Evolutionary conservation across 1,140 invertebrate species (phyloP).

Genomic region (Apis dorsata): DNA sequence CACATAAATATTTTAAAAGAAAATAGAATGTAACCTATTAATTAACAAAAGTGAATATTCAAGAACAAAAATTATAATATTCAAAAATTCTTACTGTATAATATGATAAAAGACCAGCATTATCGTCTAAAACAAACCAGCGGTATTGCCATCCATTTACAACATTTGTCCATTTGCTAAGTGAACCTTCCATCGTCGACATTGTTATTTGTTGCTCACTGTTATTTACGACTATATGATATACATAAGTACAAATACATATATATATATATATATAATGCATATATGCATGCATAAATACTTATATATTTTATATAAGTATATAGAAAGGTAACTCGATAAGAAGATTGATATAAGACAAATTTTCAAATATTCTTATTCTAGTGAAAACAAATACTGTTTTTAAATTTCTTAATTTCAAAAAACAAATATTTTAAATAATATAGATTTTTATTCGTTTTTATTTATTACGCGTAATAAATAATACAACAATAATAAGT

Average conservation of each 20-base stretch:
- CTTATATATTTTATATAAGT: neutral
- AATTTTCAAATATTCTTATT: conserved; percentile 8
- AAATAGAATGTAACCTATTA: conserved; percentile 35
- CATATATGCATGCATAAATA: neutral
- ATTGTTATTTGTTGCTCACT: conserved; percentile 72
- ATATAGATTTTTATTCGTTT: neutral
- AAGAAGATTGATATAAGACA: conserved; percentile 17
- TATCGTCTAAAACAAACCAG: conserved; percentile 99
- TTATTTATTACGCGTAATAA: neutral
- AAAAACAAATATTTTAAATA: too few species aligned
- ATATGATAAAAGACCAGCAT: conserved; percentile 96
- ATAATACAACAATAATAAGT: neutral
- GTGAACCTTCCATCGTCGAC: conserved; percentile 95
- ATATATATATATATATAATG: neutral
- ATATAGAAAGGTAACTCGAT: conserved; percentile 38
- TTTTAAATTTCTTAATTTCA: neutral
- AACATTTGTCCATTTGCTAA: conserved; percentile 99
- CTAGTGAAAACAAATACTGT: neutral
- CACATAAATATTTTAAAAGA: conserved; percentile 17
- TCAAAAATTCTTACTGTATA: conserved; percentile 88
- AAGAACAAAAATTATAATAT: neutral
- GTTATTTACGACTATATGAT: neutral
- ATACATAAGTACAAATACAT: neutral
- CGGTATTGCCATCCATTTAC: conserved; percentile 99
- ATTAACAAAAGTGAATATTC: neutral